phyloP scores from a whole-genome alignment of 64 coral and sea anemone genomes.

The Dendrophyllia cribrosa region DNA sequence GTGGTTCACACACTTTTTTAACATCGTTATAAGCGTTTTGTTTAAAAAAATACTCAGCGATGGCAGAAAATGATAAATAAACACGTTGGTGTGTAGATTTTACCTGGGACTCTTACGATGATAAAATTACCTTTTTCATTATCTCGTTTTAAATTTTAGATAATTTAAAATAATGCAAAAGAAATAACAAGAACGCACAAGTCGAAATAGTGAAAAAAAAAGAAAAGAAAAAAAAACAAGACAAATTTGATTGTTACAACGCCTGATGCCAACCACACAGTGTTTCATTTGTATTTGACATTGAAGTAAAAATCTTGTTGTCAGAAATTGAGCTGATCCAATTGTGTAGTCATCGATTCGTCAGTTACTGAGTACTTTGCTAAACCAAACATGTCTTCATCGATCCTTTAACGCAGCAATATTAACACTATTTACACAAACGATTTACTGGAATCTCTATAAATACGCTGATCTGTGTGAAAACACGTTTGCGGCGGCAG shows the following conservation, averaged over 20 bases:
- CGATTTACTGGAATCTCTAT: conserved; percentile 40
- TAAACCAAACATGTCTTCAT: neutral
- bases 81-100: too few relatives aligned
- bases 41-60: neutral
- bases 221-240: too few relatives aligned
- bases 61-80: neutral
- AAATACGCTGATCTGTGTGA: conserved; percentile 23
- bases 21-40: too few relatives aligned
- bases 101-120: too few relatives aligned
- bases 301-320: too few relatives aligned
- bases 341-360: neutral
- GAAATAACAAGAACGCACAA: neutral
- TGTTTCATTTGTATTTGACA: too few relatives aligned
- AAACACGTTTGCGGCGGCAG: neutral
- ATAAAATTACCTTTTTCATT: too few relatives aligned
- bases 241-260: too few relatives aligned
- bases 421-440: conserved; percentile 59
- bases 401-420: neutral
- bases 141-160: too few relatives aligned
- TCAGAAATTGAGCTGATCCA: too few relatives aligned
- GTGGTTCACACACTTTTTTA: too few relatives aligned
- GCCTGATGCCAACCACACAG: too few relatives aligned
- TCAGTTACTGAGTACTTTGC: neutral
- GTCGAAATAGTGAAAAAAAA: neutral
- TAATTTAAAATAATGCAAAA: neutral